Evolutionary conservation across 2,888 invertebrate genomes (phyloP), one percentile per base, ranked within the genome.

Genomic region (Drosophila infuscata): DNA sequence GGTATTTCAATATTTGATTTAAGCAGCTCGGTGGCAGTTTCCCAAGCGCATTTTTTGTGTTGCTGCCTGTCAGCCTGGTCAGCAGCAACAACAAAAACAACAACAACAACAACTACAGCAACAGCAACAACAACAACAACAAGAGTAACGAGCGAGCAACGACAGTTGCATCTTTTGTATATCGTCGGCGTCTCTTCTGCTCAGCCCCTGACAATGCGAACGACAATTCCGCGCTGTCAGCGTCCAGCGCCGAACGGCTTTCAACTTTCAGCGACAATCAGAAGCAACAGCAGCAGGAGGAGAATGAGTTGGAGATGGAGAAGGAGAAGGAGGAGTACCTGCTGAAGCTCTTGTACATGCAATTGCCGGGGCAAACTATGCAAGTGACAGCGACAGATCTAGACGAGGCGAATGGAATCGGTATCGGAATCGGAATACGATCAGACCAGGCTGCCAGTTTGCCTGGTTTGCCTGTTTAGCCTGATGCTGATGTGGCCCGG

Each of bases 341-440:
- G 62, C 59, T 53, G 48, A 46, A 60, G 81, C 59, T 72, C 82
- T 76, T 72, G 83, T 89, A 88, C 87, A 88, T 88, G 87, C 91
- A 88, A 91, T 91, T 88, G 91, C 88, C 82, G 69, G 54, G 70
- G 84, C 85, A 91, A 91, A 86, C 89, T 81, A 85, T 83, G 81
- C 83, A 88, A 74, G 81, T 89, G 91, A 90, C 91, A 90, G 80
- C 89, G 88, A 88, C 91, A 90, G 91, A 90, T 91, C 90, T 91
- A 81, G 89, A 90, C 88, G 90, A 85, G 76, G 81, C 81, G 56
- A 38, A 52, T 52, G 66, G 69, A 70, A 74, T 69, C 73, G 73
- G 60, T 53, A 72, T 71, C 61, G 68, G 71, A 56, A 71, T 79
- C 68, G 67, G 71, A 35, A 48, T 56, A 61, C 60, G 63, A 79